Percentiles rank a stretch among this genome's conserved stretches.
phyloP scores from a whole-genome alignment of 1,140 invertebrate genomes.

The Physella acuta region DNA sequence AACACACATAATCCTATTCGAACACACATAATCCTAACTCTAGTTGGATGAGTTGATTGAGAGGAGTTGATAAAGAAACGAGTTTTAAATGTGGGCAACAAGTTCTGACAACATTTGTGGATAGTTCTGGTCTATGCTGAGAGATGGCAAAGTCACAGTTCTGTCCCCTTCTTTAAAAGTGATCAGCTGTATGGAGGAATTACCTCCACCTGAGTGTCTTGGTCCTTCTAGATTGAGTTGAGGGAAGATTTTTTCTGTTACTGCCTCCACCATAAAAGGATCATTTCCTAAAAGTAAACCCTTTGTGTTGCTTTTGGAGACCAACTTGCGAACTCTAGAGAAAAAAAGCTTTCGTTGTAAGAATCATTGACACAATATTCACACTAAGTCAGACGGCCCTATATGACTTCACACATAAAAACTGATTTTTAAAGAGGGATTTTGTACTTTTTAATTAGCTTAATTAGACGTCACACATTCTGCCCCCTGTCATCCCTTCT shows the following conservation, averaged over 20 bases:
- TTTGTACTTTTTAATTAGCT: too few species aligned
- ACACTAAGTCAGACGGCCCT: too few species aligned
- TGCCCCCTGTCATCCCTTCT: too few species aligned
- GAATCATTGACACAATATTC: too few species aligned
- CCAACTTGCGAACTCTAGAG: conserved; percentile 32
- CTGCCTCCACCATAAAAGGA: conserved; percentile 62
- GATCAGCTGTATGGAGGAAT: conserved; percentile 54
- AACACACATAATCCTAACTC: background rate
- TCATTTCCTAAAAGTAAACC: conserved; percentile 60
- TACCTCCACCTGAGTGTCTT: conserved; percentile 35
- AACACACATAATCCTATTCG: conserved; percentile 12
- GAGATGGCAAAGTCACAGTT: conserved; percentile 59
- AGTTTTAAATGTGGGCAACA: conserved; percentile 54
- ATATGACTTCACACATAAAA: too few species aligned
- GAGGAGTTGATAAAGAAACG: background rate
- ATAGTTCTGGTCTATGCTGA: conserved; percentile 63
- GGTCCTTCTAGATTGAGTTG: conserved; percentile 54
- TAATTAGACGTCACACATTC: too few species aligned
- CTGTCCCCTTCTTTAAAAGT: conserved; percentile 60
- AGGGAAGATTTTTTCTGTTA: conserved; percentile 61
- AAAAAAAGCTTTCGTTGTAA: too few species aligned
- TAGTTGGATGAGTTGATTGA: background rate
- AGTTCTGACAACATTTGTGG: conserved; percentile 63
- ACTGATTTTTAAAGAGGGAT: too few species aligned
- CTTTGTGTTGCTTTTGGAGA: conserved; percentile 42